These are phyloP conservation scores for Allygus modestus DNA, from an alignment of 2,888 invertebrate species.

Conservation along the genomic window DNA sequence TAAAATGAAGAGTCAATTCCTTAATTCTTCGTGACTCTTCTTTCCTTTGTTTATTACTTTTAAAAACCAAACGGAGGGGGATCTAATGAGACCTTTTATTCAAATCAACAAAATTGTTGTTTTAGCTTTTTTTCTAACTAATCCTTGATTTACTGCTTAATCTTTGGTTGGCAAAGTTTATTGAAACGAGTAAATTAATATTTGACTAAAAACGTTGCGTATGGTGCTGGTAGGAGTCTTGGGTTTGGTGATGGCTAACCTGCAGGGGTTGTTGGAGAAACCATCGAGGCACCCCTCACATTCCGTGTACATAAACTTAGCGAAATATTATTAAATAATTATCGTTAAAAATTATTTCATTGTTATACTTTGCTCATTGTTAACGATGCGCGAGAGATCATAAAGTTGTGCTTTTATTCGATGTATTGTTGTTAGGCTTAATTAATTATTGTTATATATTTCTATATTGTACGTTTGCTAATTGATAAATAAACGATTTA, in stretches of 20 bases:
- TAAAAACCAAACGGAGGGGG: too few relatives aligned
- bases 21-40: too few relatives aligned
- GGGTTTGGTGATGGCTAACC: slow-evolving; percentile 48
- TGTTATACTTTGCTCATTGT: slow-evolving; percentile 56
- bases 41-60: too few relatives aligned
- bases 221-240: slow-evolving; percentile 1
- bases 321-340: slow-evolving; percentile 48
- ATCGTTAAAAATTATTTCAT: slow-evolving; percentile 44
- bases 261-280: slow-evolving; percentile 41
- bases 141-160: too few relatives aligned
- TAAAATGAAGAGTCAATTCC: too few relatives aligned
- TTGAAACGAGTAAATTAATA: neutral
- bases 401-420: slow-evolving; percentile 43
- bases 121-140: too few relatives aligned
- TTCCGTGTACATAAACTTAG: slow-evolving; percentile 53
- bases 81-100: too few relatives aligned
- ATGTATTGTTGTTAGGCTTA: slow-evolving; percentile 52
- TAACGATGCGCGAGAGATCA: slow-evolving; percentile 19
- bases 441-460: slow-evolving; percentile 48
- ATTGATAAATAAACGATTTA: slow-evolving; percentile 34
- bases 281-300: slow-evolving; percentile 27
- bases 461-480: slow-evolving; percentile 51
- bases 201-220: neutral
- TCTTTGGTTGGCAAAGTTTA: too few relatives aligned
- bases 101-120: too few relatives aligned